Evolutionary conservation across 2,113 vertebrate genomes (phyloP).

Genomic region (Azemiops feae): DNA sequence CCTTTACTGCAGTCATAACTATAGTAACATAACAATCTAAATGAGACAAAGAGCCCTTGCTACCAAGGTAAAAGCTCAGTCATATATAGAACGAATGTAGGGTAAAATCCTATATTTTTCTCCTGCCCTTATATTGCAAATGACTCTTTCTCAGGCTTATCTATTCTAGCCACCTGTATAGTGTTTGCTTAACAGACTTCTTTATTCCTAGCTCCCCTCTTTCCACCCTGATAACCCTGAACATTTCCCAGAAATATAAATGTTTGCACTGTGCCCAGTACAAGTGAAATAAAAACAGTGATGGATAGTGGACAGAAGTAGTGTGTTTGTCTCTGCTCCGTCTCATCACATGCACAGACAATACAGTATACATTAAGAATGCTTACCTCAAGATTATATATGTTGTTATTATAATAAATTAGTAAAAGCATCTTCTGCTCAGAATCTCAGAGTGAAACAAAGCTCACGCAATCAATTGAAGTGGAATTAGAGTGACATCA

Average conservation of each 20-base stretch:
- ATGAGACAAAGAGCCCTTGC: not conserved
- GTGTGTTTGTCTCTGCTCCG: not conserved
- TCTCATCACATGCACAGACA: not conserved
- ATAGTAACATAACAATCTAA: not conserved
- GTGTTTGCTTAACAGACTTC: not conserved
- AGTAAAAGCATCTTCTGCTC: conserved; percentile 33
- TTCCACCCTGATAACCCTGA: not conserved
- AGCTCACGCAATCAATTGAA: conserved; percentile 38
- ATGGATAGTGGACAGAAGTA: not conserved
- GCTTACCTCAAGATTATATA: not conserved
- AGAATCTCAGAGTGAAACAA: conserved; percentile 30
- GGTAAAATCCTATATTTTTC: not conserved
- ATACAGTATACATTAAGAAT: not conserved
- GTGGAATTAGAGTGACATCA: conserved; percentile 43
- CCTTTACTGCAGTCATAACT: not conserved
- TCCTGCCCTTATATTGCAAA: not conserved
- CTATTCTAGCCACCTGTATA: not conserved
- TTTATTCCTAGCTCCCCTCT: not conserved
- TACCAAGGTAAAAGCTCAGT: not conserved
- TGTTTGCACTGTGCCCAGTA: not conserved
- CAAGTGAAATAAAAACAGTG: not conserved
- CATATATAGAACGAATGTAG: not conserved
- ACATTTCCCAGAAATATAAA: not conserved
- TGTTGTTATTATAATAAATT: not conserved
- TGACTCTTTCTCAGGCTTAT: not conserved